Conservation (phyloP, 2,113 vertebrate species). For the Paralichthys olivaceus region DNA sequence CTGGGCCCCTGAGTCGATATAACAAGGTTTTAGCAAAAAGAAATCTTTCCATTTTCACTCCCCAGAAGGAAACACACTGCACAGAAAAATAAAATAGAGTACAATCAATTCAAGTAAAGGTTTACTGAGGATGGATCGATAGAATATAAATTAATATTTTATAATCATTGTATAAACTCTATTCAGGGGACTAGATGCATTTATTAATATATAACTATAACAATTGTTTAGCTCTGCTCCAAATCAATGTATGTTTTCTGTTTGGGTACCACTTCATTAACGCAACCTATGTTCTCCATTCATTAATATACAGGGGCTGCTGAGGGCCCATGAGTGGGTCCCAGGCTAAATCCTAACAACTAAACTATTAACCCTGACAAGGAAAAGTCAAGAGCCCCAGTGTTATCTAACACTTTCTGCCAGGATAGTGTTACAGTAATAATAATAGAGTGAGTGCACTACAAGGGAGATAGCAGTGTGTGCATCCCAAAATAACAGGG, state of each 20-base stretch:
- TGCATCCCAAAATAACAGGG: slow-evolving; percentile 76
- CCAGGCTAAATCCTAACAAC: background rate
- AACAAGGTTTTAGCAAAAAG: background rate
- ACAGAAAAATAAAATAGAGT: background rate
- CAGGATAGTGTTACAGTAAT: slow-evolving; percentile 37
- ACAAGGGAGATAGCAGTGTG: slow-evolving; percentile 42
- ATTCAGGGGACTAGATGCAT: background rate
- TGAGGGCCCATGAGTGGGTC: background rate
- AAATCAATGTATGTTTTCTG: background rate
- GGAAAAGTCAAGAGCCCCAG: background rate
- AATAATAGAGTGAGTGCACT: slow-evolving; percentile 21
- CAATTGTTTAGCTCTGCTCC: background rate
- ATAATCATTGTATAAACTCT: background rate
- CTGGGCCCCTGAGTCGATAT: background rate
- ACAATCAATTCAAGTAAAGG: background rate
- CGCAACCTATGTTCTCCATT: background rate
- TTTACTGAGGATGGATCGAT: background rate
- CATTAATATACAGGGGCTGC: background rate
- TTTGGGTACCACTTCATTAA: background rate
- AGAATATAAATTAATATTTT: background rate
- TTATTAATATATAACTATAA: background rate
- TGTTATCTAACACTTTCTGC: slow-evolving; percentile 6
- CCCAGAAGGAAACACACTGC: background rate
- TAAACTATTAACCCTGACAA: slow-evolving; percentile 9
- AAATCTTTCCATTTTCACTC: background rate